A percentile compares a stretch with the other conserved stretches of the same genome.
These are phyloP conservation scores for Propithecus perrieri DNA, from an alignment of 2,797 vertebrate genomes.

Conservation along the genomic window DNA sequence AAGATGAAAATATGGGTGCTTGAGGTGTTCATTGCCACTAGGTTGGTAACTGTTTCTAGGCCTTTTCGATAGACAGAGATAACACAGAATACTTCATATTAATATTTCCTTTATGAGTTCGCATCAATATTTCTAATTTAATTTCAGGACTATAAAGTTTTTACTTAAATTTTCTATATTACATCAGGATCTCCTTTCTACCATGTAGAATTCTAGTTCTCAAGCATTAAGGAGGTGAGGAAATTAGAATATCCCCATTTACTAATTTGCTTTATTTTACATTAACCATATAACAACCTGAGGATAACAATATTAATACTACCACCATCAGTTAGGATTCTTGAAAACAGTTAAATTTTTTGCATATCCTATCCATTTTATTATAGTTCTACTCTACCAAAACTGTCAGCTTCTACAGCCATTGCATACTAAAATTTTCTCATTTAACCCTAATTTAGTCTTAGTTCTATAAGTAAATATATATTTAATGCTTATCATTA, in stretches of 20 bases:
- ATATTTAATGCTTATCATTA: neutral
- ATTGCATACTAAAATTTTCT: neutral
- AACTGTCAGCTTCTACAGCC: neutral
- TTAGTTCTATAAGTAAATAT: neutral
- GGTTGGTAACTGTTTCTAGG: neutral
- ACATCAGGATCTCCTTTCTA: neutral
- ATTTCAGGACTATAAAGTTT: neutral
- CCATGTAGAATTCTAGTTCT: neutral
- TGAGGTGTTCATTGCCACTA: neutral
- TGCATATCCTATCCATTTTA: neutral
- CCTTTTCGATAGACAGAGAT: neutral
- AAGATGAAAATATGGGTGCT: neutral
- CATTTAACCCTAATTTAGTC: neutral
- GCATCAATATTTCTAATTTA: conserved; percentile 16
- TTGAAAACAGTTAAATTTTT: neutral
- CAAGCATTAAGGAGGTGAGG: neutral
- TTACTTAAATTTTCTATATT: neutral
- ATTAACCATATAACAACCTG: neutral
- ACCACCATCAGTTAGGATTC: neutral
- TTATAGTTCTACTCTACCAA: neutral
- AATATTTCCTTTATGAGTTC: neutral
- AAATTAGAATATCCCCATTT: conserved; percentile 2
- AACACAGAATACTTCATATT: neutral
- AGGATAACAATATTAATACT: neutral
- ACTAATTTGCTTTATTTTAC: neutral